Evolutionary conservation across 2,113 vertebrate genomes (phyloP), one percentile per base, ranked within the genome.

Genomic region (Leptobrachium ailaonicum): DNA sequence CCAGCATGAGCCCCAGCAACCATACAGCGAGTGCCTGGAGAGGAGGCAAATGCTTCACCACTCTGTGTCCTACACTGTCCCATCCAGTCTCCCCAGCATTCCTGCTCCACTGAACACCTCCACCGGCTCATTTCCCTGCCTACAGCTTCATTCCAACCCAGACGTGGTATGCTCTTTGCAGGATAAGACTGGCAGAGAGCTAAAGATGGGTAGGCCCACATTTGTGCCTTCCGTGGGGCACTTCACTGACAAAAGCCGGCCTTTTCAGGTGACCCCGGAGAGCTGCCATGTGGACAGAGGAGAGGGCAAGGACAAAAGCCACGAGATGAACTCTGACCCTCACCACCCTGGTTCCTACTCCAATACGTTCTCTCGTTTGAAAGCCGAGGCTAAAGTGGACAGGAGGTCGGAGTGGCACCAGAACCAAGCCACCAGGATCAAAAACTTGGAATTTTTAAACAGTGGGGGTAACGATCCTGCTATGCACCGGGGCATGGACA

Each of bases 181-280:
- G 70, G 96, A 97, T 82, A 94, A 96, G 77, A 88, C 88, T 1
- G 75, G 93, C 75, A 91, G 94, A 47, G 96, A 98, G 82, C 89
- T 94, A 67, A 97, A 96, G 89, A 89, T 94, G 84, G 93, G 92
- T 0, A 95, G 95, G 80, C 91, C 96, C 82, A 98, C 96, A 4
- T 94, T 96, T 76, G 95, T 97, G 89, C 95, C 96, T 86, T 97
- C 95, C 1, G 92, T 94, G 83, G 94, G 95, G n/a, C 95, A 95
- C 78, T 82, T 94, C 64, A 92, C 93, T 1, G 96, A 99, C 82
- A 92, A 92, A 67, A 89, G 89, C 85, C 93, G 93, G 68, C 89
- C 95, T 56, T 97, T 97, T 88, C 96, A 96, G 83, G 90, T 93
- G 41, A 87, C 92, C 2, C 89, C 91, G 0, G 96, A 96, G 71